A percentile compares a stretch with the other conserved stretches of the same genome.
These are phyloP conservation scores for Adelges cooleyi DNA, from an alignment of 1,140 invertebrate species.

Conservation along the genomic window DNA sequence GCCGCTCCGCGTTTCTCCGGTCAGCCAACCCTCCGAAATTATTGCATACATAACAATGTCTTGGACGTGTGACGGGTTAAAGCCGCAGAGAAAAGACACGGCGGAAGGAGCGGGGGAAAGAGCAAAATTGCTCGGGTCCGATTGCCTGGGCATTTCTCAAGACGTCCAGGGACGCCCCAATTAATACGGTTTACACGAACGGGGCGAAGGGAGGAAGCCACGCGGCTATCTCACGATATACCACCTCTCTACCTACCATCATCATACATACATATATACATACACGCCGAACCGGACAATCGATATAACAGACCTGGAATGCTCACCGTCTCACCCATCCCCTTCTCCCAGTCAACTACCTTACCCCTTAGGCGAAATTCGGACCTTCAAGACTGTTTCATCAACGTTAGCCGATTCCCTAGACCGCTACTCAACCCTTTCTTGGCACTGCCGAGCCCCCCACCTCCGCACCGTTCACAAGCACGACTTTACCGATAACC, in stretches of 20 bases:
- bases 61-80: constrained; percentile 27
- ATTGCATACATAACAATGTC: constrained; percentile 27
- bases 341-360: not conserved
- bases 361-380: constrained; percentile 2
- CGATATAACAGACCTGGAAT: constrained; percentile 26
- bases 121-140: constrained; percentile 25
- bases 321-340: constrained; percentile 7
- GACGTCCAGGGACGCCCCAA: constrained; percentile 28
- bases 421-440: constrained; percentile 18
- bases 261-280: not conserved
- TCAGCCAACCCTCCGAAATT: constrained; percentile 26
- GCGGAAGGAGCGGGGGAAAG: not conserved
- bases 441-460: constrained; percentile 2
- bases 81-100: constrained; percentile 12
- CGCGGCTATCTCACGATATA: constrained; percentile 12
- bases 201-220: not conserved
- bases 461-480: not conserved
- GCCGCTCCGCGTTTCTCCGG: constrained; percentile 5
- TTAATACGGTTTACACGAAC: constrained; percentile 3
- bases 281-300: constrained; percentile 16
- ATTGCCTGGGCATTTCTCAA: constrained; percentile 29
- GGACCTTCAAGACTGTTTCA: constrained; percentile 27
- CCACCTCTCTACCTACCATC: not conserved
- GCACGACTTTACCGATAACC: constrained; percentile 24
- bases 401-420: constrained; percentile 25